Percentiles rank a stretch among this genome's conserved stretches.
These are phyloP conservation scores for Mesitornis unicolor DNA, from an alignment of 2,113 vertebrate species.

Conservation along the genomic window DNA sequence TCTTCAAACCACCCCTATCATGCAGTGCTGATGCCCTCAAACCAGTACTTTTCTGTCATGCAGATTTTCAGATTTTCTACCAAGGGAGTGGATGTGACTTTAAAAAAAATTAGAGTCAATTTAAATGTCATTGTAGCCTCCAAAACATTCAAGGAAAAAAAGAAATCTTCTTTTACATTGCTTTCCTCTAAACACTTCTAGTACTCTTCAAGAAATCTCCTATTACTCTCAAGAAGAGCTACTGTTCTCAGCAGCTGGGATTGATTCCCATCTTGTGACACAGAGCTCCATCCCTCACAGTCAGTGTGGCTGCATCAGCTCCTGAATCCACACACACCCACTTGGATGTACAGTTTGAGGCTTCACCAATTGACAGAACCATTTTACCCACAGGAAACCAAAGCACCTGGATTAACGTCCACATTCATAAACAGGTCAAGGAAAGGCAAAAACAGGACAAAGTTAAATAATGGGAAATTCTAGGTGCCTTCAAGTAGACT, in stretches of 20 bases:
- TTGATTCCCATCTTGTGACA: background rate
- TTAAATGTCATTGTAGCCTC: background rate
- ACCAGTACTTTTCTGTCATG: background rate
- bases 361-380: background rate
- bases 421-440: background rate
- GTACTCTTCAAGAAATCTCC: background rate
- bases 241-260: background rate
- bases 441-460: background rate
- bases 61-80: background rate
- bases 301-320: background rate
- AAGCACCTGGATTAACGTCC: rapidly evolving
- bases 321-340: background rate
- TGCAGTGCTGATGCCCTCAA: background rate
- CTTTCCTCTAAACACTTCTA: background rate
- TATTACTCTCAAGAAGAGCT: background rate
- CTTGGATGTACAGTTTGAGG: background rate
- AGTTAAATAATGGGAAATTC: background rate
- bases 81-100: background rate
- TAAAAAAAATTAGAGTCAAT: background rate
- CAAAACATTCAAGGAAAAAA: background rate
- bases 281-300: background rate
- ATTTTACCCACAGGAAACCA: background rate
- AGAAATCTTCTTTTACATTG: background rate
- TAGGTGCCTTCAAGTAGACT: background rate
- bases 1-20: background rate